Conservation (phyloP, 1,140 invertebrate genomes). For the Lasioglossum albipes region DNA sequence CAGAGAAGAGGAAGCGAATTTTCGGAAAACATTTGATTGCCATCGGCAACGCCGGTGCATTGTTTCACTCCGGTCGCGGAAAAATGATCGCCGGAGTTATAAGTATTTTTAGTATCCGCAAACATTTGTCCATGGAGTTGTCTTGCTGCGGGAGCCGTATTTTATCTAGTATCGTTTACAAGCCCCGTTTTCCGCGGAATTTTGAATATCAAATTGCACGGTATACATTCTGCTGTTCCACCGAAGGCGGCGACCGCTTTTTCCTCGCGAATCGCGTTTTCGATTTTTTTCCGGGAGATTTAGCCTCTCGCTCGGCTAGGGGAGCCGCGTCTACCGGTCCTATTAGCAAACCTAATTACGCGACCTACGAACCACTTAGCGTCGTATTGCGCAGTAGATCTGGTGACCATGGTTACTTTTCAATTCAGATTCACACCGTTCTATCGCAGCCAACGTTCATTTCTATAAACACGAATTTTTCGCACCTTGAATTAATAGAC, state of each 20-base stretch:
- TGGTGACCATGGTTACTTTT: background rate
- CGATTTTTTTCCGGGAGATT: background rate
- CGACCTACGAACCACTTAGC: background rate
- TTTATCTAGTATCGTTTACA: background rate
- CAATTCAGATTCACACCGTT: background rate
- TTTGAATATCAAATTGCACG: background rate
- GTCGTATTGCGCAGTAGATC: background rate
- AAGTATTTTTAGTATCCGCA: background rate
- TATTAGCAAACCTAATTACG: conserved; percentile 10
- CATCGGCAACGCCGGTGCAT: too few relatives aligned
- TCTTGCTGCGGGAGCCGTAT: background rate
- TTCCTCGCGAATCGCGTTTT: background rate
- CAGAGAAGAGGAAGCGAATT: too few relatives aligned
- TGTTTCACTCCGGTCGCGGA: background rate
- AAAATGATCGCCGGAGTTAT: background rate
- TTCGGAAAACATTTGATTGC: too few relatives aligned
- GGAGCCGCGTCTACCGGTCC: background rate
- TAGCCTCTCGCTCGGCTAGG: background rate
- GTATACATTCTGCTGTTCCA: background rate
- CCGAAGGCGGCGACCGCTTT: background rate
- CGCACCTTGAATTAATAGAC: too few relatives aligned
- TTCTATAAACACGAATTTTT: too few relatives aligned
- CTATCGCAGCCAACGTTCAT: too few relatives aligned
- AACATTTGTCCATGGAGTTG: background rate
- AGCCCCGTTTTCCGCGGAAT: background rate